Conservation (phyloP, 2,888 invertebrate species). For the Dicyrtomina minuta region DNA sequence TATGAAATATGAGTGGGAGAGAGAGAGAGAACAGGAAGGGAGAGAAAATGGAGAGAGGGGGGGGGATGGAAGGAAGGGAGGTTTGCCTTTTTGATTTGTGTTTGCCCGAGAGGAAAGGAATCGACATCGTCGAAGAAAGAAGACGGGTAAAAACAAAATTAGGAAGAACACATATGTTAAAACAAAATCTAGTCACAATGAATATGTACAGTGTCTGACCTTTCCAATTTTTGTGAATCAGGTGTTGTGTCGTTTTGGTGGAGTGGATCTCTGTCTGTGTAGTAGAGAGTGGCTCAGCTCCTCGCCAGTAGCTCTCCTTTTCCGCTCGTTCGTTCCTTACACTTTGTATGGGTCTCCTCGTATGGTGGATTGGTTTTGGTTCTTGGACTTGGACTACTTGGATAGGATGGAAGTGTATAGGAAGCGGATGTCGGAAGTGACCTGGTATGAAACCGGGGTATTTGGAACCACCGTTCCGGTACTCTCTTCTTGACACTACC, state of each 20-base stretch:
- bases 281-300: too few species aligned
- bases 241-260: too few species aligned
- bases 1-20: too few species aligned
- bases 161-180: too few species aligned
- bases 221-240: constrained; percentile 21
- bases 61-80: not conserved
- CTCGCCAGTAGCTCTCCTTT: too few species aligned
- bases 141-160: too few species aligned
- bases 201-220: constrained; percentile 19
- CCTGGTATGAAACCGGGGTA: constrained; percentile 29
- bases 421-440: constrained; percentile 38
- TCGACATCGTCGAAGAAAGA: not conserved
- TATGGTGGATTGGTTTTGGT: too few species aligned
- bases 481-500: constrained; percentile 27
- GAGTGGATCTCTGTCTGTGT: not conserved
- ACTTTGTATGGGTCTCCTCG: not conserved
- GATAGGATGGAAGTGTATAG: constrained; percentile 17
- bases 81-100: too few species aligned
- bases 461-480: constrained; percentile 34
- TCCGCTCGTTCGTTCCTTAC: not conserved
- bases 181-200: too few species aligned
- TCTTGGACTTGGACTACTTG: too few species aligned
- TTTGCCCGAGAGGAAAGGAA: too few species aligned
- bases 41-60: not conserved
- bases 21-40: not conserved